A percentile compares a stretch with the other conserved stretches of the same genome.
These are phyloP conservation scores for Tympanuchus pallidicinctus DNA, from an alignment of 2,113 vertebrate species.

Conservation along the genomic window DNA sequence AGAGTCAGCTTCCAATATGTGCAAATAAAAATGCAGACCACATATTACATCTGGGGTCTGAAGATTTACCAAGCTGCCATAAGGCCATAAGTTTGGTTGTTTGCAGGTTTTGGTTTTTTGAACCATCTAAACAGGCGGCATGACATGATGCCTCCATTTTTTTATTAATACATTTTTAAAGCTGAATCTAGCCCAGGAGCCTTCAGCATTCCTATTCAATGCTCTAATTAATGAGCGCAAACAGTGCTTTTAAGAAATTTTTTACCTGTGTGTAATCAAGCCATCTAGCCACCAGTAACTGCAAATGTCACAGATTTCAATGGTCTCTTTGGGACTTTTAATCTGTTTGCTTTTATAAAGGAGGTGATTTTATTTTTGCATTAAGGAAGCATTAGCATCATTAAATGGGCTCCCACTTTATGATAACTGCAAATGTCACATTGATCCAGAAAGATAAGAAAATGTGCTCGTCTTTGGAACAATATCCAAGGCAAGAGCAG, in stretches of 20 bases:
- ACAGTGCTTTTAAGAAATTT: conserved; percentile 76
- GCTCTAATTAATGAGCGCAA: conserved; percentile 77
- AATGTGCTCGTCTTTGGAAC: conserved; percentile 87
- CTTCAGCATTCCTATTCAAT: conserved; percentile 67
- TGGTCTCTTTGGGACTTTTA: conserved; percentile 84
- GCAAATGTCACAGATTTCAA: conserved; percentile 84
- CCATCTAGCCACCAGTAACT: conserved; percentile 76
- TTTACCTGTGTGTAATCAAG: conserved; percentile 80
- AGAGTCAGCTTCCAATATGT: conserved; percentile 56
- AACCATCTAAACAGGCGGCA: conserved; percentile 43
- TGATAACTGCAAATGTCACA: conserved; percentile 91
- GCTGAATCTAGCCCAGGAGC: conserved; percentile 8
- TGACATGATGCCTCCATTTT: conserved; percentile 36
- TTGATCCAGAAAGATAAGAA: conserved; percentile 90
- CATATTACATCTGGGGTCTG: conserved; percentile 69
- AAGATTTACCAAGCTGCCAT: conserved; percentile 69
- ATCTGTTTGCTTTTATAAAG: conserved; percentile 87
- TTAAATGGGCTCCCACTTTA: conserved; percentile 87
- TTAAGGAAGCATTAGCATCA: conserved; percentile 89
- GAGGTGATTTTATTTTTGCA: conserved; percentile 88
- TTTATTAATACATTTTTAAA: conserved; percentile 63
- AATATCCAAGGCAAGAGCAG: conserved; percentile 85
- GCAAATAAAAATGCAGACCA: conserved; percentile 65
- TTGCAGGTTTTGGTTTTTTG: conserved; percentile 42
- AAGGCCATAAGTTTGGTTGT: conserved; percentile 69